These are phyloP conservation scores for Frieseomelitta varia DNA, from an alignment of 1,140 invertebrate genomes.

Conservation along the genomic window DNA sequence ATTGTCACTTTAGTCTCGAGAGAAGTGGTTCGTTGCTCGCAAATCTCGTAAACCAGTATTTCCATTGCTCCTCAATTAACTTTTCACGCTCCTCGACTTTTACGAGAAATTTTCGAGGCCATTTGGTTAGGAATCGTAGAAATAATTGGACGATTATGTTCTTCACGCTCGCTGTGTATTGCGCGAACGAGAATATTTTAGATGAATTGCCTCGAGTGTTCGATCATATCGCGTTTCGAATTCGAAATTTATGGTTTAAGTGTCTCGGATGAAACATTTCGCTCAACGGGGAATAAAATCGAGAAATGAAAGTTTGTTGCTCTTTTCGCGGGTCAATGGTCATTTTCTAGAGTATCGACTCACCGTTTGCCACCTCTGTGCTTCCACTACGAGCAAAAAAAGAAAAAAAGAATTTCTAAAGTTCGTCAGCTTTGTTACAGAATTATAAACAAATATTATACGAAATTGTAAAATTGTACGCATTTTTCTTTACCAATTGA, in stretches of 20 bases:
- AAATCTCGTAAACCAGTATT: background rate
- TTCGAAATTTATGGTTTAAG: background rate
- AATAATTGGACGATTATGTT: background rate
- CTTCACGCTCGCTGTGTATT: background rate
- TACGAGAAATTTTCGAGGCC: background rate
- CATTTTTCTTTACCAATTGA: no score
- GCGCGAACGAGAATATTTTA: background rate
- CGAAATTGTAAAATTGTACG: no score
- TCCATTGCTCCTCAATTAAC: background rate
- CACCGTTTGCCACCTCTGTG: no score
- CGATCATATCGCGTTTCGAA: background rate
- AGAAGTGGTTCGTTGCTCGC: background rate
- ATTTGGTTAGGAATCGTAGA: background rate
- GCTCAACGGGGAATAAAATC: no score
- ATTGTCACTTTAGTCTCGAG: background rate
- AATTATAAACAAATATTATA: no score
- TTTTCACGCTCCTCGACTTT: background rate
- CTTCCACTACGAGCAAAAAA: no score
- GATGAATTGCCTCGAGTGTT: background rate
- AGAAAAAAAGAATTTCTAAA: no score
- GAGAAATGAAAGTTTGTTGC: background rate
- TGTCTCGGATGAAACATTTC: background rate
- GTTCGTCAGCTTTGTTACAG: no score
- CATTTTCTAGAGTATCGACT: no score
- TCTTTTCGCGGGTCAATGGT: no score